phyloP scores from a whole-genome alignment of 2,113 vertebrate genomes.

The Platanista minor region DNA sequence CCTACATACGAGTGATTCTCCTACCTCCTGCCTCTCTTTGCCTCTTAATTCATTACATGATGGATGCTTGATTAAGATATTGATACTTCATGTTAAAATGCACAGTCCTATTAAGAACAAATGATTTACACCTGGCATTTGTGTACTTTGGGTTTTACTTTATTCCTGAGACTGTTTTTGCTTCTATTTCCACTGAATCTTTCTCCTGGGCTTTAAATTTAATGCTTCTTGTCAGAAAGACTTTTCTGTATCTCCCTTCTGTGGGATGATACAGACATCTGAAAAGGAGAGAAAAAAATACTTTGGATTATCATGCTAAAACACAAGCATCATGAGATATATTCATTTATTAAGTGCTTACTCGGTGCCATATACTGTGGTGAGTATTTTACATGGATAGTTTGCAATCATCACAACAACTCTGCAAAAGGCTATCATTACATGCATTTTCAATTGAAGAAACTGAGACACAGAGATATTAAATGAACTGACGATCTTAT shows the following conservation, averaged over 20 bases:
- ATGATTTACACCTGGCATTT: background rate
- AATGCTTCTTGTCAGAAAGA: constrained; percentile 28
- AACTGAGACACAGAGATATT: background rate
- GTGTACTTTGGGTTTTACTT: constrained; percentile 3
- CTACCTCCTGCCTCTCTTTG: background rate
- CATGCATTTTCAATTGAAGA: background rate
- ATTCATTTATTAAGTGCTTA: background rate
- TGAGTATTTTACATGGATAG: background rate
- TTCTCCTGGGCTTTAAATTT: constrained; percentile 3
- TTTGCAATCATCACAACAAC: background rate
- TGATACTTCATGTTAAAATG: background rate
- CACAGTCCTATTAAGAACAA: background rate
- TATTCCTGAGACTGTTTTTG: background rate
- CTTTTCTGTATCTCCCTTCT: background rate
- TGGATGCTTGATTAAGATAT: background rate
- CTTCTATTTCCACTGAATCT: background rate
- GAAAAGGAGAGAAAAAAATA: background rate
- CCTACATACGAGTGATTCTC: background rate
- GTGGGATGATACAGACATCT: background rate
- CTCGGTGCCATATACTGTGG: background rate
- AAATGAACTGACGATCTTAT: background rate
- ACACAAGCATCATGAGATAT: background rate
- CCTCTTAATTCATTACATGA: background rate
- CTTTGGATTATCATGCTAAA: background rate
- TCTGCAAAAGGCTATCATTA: background rate